Conservation (phyloP, 2,797 vertebrate genomes). For the Anabas testudineus region DNA sequence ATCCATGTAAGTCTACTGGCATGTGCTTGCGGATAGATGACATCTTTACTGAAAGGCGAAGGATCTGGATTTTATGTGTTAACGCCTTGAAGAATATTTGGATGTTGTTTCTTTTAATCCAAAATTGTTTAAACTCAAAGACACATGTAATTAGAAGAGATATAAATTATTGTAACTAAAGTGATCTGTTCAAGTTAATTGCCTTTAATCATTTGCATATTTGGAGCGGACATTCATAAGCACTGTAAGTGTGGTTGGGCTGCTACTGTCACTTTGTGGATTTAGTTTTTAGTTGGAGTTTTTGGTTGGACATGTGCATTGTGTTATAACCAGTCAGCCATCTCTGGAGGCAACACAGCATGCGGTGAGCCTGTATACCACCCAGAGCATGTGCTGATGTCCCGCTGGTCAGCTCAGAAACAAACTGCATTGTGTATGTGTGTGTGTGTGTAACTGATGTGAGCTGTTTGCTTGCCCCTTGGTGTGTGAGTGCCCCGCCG, state of each 20-base stretch:
- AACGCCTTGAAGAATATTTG: constrained; percentile 26
- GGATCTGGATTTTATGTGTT: constrained; percentile 40
- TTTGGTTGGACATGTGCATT: constrained; percentile 5
- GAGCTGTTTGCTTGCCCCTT: constrained; percentile 51
- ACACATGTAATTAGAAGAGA: constrained; percentile 14
- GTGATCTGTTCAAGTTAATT: constrained; percentile 16
- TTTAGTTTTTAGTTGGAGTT: constrained; percentile 11
- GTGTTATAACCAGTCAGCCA: constrained; percentile 46
- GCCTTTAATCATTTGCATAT: constrained; percentile 15
- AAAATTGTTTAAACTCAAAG: constrained; percentile 12
- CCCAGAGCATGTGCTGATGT: constrained; percentile 35
- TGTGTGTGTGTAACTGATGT: constrained; percentile 34
- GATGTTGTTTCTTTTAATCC: constrained; percentile 11
- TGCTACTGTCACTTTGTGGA: constrained; percentile 5
- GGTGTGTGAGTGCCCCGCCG: constrained; percentile 54
- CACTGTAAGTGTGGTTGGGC: not conserved
- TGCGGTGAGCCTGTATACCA: constrained; percentile 31
- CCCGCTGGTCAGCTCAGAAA: constrained; percentile 55
- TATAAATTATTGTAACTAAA: constrained; percentile 1
- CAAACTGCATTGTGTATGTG: constrained; percentile 33
- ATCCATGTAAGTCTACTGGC: constrained; percentile 54
- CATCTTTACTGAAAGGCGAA: constrained; percentile 41
- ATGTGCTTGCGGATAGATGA: constrained; percentile 52
- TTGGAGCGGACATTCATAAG: not conserved
- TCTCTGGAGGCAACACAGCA: constrained; percentile 45